A percentile compares a stretch with the other conserved stretches of the same genome.
phyloP scores from a whole-genome alignment of 2,113 vertebrate genomes.

The Embiotoca jacksoni region DNA sequence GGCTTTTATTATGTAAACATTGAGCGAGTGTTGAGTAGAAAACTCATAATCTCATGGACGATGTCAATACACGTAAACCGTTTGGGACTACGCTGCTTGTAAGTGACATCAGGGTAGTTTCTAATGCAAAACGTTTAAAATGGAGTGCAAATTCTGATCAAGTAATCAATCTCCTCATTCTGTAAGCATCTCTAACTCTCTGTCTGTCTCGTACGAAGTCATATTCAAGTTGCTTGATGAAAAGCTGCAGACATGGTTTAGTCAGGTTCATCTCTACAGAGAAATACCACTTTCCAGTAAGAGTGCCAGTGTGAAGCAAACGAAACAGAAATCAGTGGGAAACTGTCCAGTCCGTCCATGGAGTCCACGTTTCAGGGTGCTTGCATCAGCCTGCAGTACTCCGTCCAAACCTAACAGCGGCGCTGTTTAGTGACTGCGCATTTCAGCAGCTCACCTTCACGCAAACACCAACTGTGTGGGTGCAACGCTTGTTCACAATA shows the following conservation, averaged over 20 bases:
- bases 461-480: too few relatives aligned
- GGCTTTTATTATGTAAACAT: neutral
- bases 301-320: neutral
- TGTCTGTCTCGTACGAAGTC: neutral
- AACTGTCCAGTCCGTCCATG: neutral
- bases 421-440: constrained; percentile 42
- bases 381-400: constrained; percentile 83
- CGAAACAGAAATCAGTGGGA: neutral
- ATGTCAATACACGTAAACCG: neutral
- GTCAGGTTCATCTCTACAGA: neutral
- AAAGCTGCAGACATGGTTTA: neutral
- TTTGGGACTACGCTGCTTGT: neutral
- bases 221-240: neutral
- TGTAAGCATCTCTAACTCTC: neutral
- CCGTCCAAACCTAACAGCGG: neutral
- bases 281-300: neutral
- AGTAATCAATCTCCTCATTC: neutral
- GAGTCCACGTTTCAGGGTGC: constrained; percentile 61
- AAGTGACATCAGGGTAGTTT: too few relatives aligned
- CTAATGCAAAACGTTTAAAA: too few relatives aligned
- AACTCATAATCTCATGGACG: neutral
- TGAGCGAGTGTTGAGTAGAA: neutral
- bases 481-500: neutral
- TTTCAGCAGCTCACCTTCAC: neutral
- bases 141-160: neutral